Percentiles rank a stretch among this genome's conserved stretches.
phyloP scores from a whole-genome alignment of 2,113 vertebrate species.

The Arvicanthis niloticus region DNA sequence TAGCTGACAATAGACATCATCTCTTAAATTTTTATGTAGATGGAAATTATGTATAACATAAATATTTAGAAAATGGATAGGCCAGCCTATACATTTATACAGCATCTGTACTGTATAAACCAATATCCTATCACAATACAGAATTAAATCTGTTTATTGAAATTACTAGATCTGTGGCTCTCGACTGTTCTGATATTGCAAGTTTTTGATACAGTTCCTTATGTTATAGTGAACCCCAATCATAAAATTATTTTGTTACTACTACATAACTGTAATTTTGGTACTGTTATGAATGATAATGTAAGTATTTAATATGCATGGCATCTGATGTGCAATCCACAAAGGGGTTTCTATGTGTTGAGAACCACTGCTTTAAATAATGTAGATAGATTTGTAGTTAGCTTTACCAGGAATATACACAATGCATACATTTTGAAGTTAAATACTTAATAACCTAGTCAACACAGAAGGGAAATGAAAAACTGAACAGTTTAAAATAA shows the following conservation, averaged over 20 bases:
- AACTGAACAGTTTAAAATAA: neutral
- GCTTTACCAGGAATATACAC: slow-evolving; percentile 54
- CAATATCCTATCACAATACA: slow-evolving; percentile 31
- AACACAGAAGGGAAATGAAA: neutral
- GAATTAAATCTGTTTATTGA: slow-evolving; percentile 60
- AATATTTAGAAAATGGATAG: slow-evolving; percentile 40
- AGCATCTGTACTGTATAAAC: slow-evolving; percentile 28
- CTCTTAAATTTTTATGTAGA: slow-evolving; percentile 78
- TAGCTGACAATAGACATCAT: slow-evolving; percentile 78
- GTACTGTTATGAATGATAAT: neutral
- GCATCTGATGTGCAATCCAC: neutral
- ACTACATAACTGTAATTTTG: neutral
- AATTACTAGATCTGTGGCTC: slow-evolving; percentile 10
- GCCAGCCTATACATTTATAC: slow-evolving; percentile 47
- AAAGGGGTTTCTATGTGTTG: neutral
- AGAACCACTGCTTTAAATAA: neutral
- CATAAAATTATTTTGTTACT: neutral
- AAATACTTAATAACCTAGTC: slow-evolving; percentile 55
- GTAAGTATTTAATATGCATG: neutral
- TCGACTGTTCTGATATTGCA: neutral
- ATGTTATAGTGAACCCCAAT: rapidly evolving
- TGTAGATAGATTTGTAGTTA: slow-evolving; percentile 28
- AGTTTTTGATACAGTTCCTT: neutral
- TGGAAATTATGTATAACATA: slow-evolving; percentile 75
- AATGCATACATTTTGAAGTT: slow-evolving; percentile 57